Evolutionary conservation across 92 coral and sea anemone genomes (phyloP).

Genomic region (Galaxea fascicularis): DNA sequence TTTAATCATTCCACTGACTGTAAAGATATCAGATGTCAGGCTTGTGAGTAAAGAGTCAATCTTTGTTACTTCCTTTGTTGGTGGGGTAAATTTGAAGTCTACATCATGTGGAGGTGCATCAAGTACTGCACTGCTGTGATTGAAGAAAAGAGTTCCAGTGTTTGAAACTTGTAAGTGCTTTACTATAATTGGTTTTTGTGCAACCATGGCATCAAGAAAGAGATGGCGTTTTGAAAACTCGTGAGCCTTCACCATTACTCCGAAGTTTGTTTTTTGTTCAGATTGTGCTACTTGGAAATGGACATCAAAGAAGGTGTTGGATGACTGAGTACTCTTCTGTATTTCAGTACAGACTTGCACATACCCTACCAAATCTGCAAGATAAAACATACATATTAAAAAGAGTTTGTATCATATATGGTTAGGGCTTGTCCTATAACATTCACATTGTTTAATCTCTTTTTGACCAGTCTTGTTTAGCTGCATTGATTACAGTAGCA

Average conservation of each 20-base stretch:
- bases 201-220: slow-evolving; percentile 48
- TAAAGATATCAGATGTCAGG: slow-evolving; percentile 55
- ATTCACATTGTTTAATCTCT: slow-evolving; percentile 41
- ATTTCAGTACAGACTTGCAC: slow-evolving; percentile 52
- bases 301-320: slow-evolving; percentile 50
- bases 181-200: slow-evolving; percentile 50
- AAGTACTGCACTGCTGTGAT: slow-evolving; percentile 49
- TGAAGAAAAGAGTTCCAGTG: slow-evolving; percentile 61
- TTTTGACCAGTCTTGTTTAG: slow-evolving; percentile 49
- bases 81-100: no score
- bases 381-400: slow-evolving; percentile 44
- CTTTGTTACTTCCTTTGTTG: no score
- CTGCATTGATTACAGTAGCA: slow-evolving; percentile 20
- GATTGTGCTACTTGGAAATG: slow-evolving; percentile 47
- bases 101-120: slow-evolving; percentile 47
- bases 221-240: slow-evolving; percentile 41
- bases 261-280: slow-evolving; percentile 36
- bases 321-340: slow-evolving; percentile 48
- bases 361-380: slow-evolving; percentile 50
- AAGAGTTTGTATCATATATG: slow-evolving; percentile 41
- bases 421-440: slow-evolving; percentile 32
- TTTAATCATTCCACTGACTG: slow-evolving; percentile 50
- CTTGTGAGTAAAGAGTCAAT: slow-evolving; percentile 58
- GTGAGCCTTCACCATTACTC: slow-evolving; percentile 60
- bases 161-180: slow-evolving; percentile 42